Base-by-base conservation (phyloP, 2,888 invertebrate species). In the Venustoraphidia nigricollis region DNA sequence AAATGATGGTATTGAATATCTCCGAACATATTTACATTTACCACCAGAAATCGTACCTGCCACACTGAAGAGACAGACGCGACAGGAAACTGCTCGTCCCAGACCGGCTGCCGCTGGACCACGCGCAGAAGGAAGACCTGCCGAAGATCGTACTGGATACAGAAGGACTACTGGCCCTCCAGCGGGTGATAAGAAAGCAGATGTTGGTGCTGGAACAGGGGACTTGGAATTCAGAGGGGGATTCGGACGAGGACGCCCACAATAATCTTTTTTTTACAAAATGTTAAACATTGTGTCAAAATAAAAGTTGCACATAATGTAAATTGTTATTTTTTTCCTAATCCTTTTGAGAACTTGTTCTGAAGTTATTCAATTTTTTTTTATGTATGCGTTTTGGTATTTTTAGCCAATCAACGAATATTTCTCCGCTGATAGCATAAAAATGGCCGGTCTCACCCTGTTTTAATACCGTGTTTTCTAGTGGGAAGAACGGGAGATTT, bases 31-130 rank as follows among this genome's bases (percentile, higher is more conserved):
- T 71, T 78, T 99, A 54, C 95, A 98, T 64, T 76, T 99, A 62
- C 97, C 98, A 9, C 85, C 95, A 53, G 98, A 98, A 79, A 97
- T 98, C 69, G 96, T 99, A 36, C 98, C 98, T 38, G 85, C 95
- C 2, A 98, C 98, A 1, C 75, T 98, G 55, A 97, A 95, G 72
- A 81, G 93, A 54, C 92, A 91, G 57, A 79, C 82, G 9, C 79
- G 92, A 55, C 77, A 88, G 4, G 94, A 94, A 66, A 81, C 91
- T 3, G 82, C 84, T 36, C 79, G 92, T 50, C 83, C 90, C 46
- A 77, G 90, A 52, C 76, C 81, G 1, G 75, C 83, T 40, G 72
- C 79, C 4, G 76, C 79, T 37, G 76, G 83, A 14, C 71, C 81
- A 55, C 71, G 76, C 41, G 82, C 89, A 53, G 71, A 73, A 41